phyloP scores from a whole-genome alignment of 2,888 invertebrate genomes.

The Calameuta idolon region DNA sequence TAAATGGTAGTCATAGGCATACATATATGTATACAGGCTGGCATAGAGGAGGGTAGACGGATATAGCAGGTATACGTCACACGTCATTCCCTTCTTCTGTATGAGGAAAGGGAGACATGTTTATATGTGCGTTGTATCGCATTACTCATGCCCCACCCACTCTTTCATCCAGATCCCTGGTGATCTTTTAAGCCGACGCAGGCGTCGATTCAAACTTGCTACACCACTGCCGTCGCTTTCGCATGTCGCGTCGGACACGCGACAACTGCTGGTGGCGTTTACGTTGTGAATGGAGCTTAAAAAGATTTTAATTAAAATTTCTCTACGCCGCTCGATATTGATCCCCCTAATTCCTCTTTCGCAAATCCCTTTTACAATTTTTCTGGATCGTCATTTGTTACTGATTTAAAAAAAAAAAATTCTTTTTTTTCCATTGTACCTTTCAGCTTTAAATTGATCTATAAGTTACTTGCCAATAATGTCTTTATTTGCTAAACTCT shows the following conservation, averaged over 20 bases:
- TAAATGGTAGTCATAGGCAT: neutral
- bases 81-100: neutral
- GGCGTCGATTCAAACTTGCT: constrained; percentile 3
- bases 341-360: neutral
- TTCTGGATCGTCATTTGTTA: neutral
- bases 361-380: neutral
- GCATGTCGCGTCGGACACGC: constrained; percentile 4
- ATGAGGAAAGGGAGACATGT: constrained; percentile 7
- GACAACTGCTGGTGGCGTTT: neutral
- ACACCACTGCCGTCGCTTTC: neutral
- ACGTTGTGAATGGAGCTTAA: neutral
- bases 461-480: neutral
- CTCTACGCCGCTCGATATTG: neutral
- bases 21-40: neutral
- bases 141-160: constrained; percentile 17
- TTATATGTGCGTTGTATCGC: constrained; percentile 22
- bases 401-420: neutral
- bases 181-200: constrained; percentile 8
- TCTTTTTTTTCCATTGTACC: neutral
- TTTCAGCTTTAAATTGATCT: constrained; percentile 1
- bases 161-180: neutral
- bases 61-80: constrained; percentile 10
- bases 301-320: neutral
- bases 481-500: neutral
- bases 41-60: neutral